Evolutionary conservation across 2,888 invertebrate species (phyloP).

Genomic region (Spicauda simplicius): DNA sequence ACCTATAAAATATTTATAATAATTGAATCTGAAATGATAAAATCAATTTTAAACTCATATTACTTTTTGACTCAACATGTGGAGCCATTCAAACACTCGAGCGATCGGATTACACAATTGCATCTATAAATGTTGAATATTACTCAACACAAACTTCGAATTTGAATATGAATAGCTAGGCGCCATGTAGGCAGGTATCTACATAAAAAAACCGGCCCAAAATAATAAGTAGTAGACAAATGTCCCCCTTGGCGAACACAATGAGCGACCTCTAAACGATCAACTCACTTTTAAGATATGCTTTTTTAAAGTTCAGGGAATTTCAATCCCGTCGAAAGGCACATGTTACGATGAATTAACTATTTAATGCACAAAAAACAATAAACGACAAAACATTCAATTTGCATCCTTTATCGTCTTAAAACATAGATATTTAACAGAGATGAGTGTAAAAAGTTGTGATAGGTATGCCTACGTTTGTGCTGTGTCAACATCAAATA

Average conservation of each 20-base stretch:
- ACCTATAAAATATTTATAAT: neutral
- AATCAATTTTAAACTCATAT: conserved; percentile 11
- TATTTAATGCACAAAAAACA: neutral
- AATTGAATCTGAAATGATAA: neutral
- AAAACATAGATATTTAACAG: neutral
- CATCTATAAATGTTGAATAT: conserved; percentile 74
- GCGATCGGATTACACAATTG: conserved; percentile 75
- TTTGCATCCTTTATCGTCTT: neutral
- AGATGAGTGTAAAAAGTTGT: neutral
- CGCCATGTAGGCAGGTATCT: conserved; percentile 78
- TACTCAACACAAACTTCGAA: conserved; percentile 76
- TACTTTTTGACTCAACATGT: conserved; percentile 5
- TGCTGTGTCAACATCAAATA: neutral
- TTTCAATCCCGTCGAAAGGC: conserved; percentile 50
- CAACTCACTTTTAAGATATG: conserved; percentile 74
- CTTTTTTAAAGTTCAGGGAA: conserved; percentile 75
- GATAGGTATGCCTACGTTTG: neutral
- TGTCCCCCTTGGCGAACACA: conserved; percentile 76
- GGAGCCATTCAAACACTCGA: conserved; percentile 58
- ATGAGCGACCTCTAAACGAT: conserved; percentile 73
- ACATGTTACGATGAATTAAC: neutral
- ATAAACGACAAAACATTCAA: neutral
- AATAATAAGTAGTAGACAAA: conserved; percentile 78
- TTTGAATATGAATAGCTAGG: conserved; percentile 83
- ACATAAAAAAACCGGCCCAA: conserved; percentile 81